Percentiles rank a stretch among this genome's conserved stretches.
Evolutionary conservation across 2,888 invertebrate genomes (phyloP).

Genomic region (Tetheella fluctuosa): DNA sequence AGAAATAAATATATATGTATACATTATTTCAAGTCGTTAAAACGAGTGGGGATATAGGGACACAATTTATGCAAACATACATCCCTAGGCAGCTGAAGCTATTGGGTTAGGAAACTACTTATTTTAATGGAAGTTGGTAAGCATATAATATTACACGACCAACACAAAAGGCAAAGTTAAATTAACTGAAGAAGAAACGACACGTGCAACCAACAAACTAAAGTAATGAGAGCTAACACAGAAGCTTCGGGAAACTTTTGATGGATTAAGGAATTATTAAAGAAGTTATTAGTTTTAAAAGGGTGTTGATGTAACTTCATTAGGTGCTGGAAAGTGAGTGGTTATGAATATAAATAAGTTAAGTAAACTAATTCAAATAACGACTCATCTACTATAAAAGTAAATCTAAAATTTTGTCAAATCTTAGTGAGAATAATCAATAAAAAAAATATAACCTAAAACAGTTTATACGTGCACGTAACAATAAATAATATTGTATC

Average conservation of each 20-base stretch:
- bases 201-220: conserved; percentile 37
- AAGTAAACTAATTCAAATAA: too few species aligned
- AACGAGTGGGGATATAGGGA: not conserved
- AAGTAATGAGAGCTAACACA: conserved; percentile 41
- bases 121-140: conserved; percentile 7
- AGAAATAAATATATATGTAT: too few species aligned
- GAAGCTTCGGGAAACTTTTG: conserved; percentile 20
- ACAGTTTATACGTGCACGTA: too few species aligned
- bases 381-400: too few species aligned
- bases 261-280: conserved; percentile 36
- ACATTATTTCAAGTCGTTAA: not conserved
- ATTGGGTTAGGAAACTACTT: conserved; percentile 12
- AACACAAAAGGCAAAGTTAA: conserved; percentile 46
- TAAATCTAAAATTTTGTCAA: too few species aligned
- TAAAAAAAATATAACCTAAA: too few species aligned
- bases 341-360: not conserved
- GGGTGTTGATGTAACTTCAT: conserved; percentile 13
- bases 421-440: too few species aligned
- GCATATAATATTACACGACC: conserved; percentile 32
- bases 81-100: not conserved
- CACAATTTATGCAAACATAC: conserved; percentile 3
- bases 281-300: conserved; percentile 27
- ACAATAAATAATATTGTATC: too few species aligned
- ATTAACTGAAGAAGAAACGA: conserved; percentile 41
- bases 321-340: not conserved